These are phyloP conservation scores for Rostratula benghalensis DNA, from an alignment of 2,113 vertebrate genomes.

Conservation along the genomic window DNA sequence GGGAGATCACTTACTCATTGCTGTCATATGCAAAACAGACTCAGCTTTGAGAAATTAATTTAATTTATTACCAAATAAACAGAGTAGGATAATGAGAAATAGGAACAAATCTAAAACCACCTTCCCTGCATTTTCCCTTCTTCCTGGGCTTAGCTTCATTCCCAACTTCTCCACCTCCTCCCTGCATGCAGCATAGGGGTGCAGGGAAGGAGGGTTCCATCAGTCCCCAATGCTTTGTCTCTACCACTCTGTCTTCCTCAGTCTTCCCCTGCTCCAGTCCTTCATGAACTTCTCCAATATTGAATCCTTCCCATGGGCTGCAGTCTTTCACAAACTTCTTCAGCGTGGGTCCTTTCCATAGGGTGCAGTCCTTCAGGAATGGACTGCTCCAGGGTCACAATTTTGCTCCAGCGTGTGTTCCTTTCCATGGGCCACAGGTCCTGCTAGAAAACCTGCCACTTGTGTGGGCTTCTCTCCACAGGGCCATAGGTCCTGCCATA, in stretches of 20 bases:
- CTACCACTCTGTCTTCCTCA: neutral
- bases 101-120: neutral
- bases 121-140: neutral
- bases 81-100: neutral
- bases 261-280: neutral
- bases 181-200: accelerated
- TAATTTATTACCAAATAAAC: neutral
- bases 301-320: neutral
- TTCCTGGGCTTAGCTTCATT: neutral
- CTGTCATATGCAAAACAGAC: neutral
- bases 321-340: neutral
- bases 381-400: neutral
- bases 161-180: neutral
- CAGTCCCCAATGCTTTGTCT: neutral
- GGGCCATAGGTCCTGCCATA: neutral
- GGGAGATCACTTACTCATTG: neutral
- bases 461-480: neutral
- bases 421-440: neutral
- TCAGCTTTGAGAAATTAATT: neutral
- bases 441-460: neutral
- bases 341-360: accelerated
- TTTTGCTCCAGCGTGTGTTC: neutral
- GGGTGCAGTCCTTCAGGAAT: neutral
- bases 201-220: neutral
- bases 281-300: neutral